Percentiles rank a stretch among this genome's conserved stretches.
Evolutionary conservation across 2,797 vertebrate species (phyloP).

Genomic region (Microchirus variegatus): DNA sequence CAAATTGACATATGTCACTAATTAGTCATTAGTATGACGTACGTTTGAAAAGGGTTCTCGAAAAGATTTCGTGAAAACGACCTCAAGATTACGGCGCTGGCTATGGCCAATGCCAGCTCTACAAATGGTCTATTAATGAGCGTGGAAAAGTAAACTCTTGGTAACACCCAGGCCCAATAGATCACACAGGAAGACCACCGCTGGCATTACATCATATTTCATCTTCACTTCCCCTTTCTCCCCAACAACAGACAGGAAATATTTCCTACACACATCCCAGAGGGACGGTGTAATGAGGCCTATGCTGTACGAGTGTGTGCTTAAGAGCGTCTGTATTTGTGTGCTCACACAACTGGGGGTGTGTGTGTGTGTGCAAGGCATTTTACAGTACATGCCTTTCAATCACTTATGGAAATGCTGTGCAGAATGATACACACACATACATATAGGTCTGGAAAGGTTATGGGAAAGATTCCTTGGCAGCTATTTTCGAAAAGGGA

Average conservation of each 20-base stretch:
- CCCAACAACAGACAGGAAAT: constrained; percentile 68
- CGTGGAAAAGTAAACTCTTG: constrained; percentile 34
- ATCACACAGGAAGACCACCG: constrained; percentile 63
- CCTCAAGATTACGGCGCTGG: neutral
- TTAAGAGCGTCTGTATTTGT: constrained; percentile 4
- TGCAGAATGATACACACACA: constrained; percentile 47
- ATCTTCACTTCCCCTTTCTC: constrained; percentile 60
- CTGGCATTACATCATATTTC: constrained; percentile 52
- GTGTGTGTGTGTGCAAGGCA: constrained; percentile 13
- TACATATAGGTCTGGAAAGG: constrained; percentile 58
- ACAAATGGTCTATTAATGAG: constrained; percentile 24
- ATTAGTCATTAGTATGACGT: too few species aligned
- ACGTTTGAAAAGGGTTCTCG: neutral
- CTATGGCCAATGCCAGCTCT: constrained; percentile 9
- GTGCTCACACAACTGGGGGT: constrained; percentile 8
- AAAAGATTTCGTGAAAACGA: constrained; percentile 3
- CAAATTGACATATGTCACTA: too few species aligned
- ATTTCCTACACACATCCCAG: constrained; percentile 49
- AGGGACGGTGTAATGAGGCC: constrained; percentile 38
- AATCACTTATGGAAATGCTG: constrained; percentile 43
- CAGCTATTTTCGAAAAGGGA: constrained; percentile 21
- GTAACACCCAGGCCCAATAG: constrained; percentile 43
- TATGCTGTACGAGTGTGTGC: constrained; percentile 26
- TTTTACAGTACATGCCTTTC: constrained; percentile 26
- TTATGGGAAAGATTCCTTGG: constrained; percentile 68